Conservation (phyloP, 2,888 invertebrate species). For the Bellardia bayeri region DNA sequence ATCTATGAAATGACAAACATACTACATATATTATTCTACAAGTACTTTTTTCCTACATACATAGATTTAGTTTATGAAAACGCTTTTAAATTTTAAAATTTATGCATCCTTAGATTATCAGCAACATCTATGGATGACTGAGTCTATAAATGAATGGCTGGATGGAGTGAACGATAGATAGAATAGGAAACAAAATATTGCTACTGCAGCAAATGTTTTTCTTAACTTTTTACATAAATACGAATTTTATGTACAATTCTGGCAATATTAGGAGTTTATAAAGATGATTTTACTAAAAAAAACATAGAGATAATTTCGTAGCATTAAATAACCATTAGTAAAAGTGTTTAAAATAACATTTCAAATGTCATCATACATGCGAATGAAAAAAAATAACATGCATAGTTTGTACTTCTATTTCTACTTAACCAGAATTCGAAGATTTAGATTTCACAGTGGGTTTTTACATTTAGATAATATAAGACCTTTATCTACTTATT, state of each 20-base stretch:
- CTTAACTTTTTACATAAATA: conserved; percentile 16
- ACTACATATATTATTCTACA: not conserved
- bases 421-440: not conserved
- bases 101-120: conserved; percentile 50
- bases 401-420: not conserved
- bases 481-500: too few relatives aligned
- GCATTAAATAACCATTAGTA: conserved; percentile 75
- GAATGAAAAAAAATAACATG: conserved; percentile 20
- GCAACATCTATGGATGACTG: conserved; percentile 44
- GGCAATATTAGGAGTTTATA: conserved; percentile 47
- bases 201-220: conserved; percentile 13
- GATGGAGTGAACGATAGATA: conserved; percentile 9
- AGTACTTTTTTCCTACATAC: not conserved
- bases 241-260: conserved; percentile 38
- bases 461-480: too few relatives aligned
- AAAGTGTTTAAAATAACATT: conserved; percentile 70
- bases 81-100: conserved; percentile 41
- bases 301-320: conserved; percentile 59
- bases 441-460: conserved; percentile 1
- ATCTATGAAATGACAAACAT: not conserved
- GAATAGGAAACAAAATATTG: conserved; percentile 14
- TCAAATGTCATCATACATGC: conserved; percentile 68
- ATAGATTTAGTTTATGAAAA: conserved; percentile 22
- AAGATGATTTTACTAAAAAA: conserved; percentile 56
- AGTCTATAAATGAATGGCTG: conserved; percentile 9